A percentile compares a stretch with the other conserved stretches of the same genome.
These are phyloP conservation scores for Sinopyrophorus schimmeli DNA, from an alignment of 2,888 invertebrate genomes.

Conservation along the genomic window DNA sequence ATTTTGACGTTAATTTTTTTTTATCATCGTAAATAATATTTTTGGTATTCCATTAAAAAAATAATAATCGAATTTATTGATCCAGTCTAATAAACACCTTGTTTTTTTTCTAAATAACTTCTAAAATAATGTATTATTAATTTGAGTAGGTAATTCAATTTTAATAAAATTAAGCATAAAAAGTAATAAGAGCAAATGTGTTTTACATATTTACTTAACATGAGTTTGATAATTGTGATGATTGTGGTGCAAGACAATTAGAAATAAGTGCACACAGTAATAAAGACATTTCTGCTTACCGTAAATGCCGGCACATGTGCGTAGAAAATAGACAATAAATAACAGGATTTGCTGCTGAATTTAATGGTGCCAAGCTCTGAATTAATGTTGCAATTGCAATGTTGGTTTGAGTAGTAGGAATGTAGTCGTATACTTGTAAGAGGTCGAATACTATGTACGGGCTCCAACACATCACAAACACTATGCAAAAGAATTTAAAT, in stretches of 20 bases:
- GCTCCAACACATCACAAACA: slow-evolving; percentile 94
- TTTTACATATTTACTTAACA: too few species aligned
- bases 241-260: slow-evolving; percentile 24
- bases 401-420: slow-evolving; percentile 79
- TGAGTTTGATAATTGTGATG: too few species aligned
- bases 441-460: slow-evolving; percentile 93
- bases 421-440: slow-evolving; percentile 85
- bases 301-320: slow-evolving; percentile 82
- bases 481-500: slow-evolving; percentile 64
- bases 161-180: too few species aligned
- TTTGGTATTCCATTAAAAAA: too few species aligned
- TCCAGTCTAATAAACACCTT: too few species aligned
- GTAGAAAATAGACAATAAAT: slow-evolving; percentile 95
- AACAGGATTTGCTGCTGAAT: slow-evolving; percentile 93
- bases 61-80: too few species aligned
- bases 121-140: too few species aligned
- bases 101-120: too few species aligned
- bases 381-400: slow-evolving; percentile 90
- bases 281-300: slow-evolving; percentile 59
- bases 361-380: slow-evolving; percentile 89
- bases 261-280: slow-evolving; percentile 19
- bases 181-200: too few species aligned
- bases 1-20: too few species aligned
- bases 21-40: too few species aligned
- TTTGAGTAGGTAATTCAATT: too few species aligned